A percentile compares a stretch with the other conserved stretches of the same genome.
These are phyloP conservation scores for Petrocephalus microphthalmus DNA, from an alignment of 2,113 vertebrate species.

Conservation along the genomic window DNA sequence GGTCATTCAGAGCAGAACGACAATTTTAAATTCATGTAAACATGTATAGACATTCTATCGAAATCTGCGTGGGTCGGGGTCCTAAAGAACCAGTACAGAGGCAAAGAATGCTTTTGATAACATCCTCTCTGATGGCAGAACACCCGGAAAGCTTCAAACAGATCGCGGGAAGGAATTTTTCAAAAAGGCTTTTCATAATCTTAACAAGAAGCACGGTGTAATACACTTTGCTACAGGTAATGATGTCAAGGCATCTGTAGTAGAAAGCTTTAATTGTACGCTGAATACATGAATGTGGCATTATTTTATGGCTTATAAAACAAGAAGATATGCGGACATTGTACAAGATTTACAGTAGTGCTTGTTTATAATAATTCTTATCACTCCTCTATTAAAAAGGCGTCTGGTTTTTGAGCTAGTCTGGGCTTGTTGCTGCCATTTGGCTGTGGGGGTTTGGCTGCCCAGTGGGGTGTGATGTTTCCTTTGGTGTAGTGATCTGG, in stretches of 20 bases:
- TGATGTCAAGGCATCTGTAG: background rate
- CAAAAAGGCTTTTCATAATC: background rate
- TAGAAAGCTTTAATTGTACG: background rate
- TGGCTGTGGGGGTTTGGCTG: too few species aligned
- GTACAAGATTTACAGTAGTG: conserved; percentile 7
- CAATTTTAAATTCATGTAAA: background rate
- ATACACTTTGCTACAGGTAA: background rate
- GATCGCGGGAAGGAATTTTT: background rate
- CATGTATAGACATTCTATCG: conserved; percentile 6
- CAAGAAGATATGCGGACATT: too few species aligned
- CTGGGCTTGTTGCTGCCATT: too few species aligned
- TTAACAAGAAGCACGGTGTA: background rate
- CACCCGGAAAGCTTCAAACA: background rate
- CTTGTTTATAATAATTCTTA: background rate
- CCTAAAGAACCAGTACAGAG: background rate
- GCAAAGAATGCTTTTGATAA: background rate
- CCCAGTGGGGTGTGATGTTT: too few species aligned
- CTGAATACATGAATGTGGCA: conserved; percentile 5
- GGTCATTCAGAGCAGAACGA: background rate
- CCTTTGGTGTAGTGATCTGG: too few species aligned
- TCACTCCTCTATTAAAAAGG: background rate
- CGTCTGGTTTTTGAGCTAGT: too few species aligned
- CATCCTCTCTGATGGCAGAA: background rate
- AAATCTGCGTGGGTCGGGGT: background rate
- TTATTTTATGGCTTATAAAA: background rate